Evolutionary conservation across 2,888 invertebrate genomes (phyloP).

Genomic region (Caenorhabditis sp.): DNA sequence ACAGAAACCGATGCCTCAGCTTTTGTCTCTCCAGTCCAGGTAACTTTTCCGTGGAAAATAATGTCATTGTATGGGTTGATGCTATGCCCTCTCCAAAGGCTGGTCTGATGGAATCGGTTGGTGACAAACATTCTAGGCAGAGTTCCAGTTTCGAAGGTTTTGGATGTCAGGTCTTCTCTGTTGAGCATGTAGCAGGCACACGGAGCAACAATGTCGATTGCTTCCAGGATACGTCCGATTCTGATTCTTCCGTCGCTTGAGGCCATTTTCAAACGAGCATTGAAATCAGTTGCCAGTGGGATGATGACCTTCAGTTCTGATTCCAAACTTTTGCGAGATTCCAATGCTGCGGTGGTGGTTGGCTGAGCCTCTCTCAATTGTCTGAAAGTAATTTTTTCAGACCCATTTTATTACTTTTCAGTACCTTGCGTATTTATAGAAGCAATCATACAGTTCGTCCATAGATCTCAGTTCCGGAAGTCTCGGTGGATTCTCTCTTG

Average conservation of each 20-base stretch:
- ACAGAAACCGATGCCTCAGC: conserved; percentile 57
- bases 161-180: conserved; percentile 33
- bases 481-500: conserved; percentile 11
- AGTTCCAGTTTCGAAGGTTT: conserved; percentile 43
- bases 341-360: conserved; percentile 14
- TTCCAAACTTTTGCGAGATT: conserved; percentile 19
- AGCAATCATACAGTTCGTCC: conserved; percentile 55
- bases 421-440: conserved; percentile 51
- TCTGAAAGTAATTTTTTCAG: conserved; percentile 7
- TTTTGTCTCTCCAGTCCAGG: conserved; percentile 51
- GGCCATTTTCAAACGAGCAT: conserved; percentile 46
- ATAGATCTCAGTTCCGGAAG: conserved; percentile 45
- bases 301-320: conserved; percentile 54
- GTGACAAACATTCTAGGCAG: conserved; percentile 63
- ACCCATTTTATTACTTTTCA: too few species aligned
- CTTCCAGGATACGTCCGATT: conserved; percentile 55
- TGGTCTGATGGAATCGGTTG: conserved; percentile 46
- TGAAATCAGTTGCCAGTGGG: conserved; percentile 46
- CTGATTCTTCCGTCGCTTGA: conserved; percentile 44
- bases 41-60: conserved; percentile 52
- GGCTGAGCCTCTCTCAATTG: conserved; percentile 30
- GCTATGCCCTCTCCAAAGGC: conserved; percentile 20
- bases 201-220: conserved; percentile 58
- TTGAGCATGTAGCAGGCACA: conserved; percentile 60
- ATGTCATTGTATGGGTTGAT: conserved; percentile 50